Base-by-base conservation (phyloP, 2,888 invertebrate genomes). In the Nomada ferruginata region DNA sequence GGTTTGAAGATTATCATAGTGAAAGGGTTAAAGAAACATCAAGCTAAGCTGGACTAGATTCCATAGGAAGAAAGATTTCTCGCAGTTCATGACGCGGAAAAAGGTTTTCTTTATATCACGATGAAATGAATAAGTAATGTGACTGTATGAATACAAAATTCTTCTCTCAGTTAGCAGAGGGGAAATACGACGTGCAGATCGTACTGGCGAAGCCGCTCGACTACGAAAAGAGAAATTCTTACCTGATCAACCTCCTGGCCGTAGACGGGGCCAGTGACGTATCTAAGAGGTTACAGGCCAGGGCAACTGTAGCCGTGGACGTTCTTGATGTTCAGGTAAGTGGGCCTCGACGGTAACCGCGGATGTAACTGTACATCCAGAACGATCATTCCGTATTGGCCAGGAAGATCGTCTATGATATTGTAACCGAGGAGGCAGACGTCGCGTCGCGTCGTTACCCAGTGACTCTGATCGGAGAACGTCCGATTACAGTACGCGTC, bases 221-320 rank as follows among this genome's bases (percentile, higher is more conserved):
- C 92, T 98, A 96, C 91, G 98, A 98, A 91, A 96, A 96, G 78
- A 94, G 96, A 68, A 96, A 97, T 13, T 96, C 97, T 0, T 97
- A 96, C 89, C 95, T 96, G 23, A 95, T 97, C 86, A 96, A 95
- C 64, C 93, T 97, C 2, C 94, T 95, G 87, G 97, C 97, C 0
- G 94, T 94, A 2, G 97, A 97, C 89, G 94, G 95, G 11, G 95
- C 96, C 1, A 91, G 94, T 69, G 95, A 95, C 63, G 91, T 92
- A 53, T 86, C 91, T 61, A 95, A 95, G 87, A 95, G 96, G 0
- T 92, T 97, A 7, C 95, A 95, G 52, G 96, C 97, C 0, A 94
- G 95, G 20, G 97, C 97, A 0, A 96, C 96, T 60, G 95, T 98
- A 15, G 96, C 97, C 0, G 96, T 97, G 0, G 96, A 96, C 57